These are phyloP conservation scores for Agrypnus murinus DNA, from an alignment of 2,888 invertebrate species.

Conservation along the genomic window DNA sequence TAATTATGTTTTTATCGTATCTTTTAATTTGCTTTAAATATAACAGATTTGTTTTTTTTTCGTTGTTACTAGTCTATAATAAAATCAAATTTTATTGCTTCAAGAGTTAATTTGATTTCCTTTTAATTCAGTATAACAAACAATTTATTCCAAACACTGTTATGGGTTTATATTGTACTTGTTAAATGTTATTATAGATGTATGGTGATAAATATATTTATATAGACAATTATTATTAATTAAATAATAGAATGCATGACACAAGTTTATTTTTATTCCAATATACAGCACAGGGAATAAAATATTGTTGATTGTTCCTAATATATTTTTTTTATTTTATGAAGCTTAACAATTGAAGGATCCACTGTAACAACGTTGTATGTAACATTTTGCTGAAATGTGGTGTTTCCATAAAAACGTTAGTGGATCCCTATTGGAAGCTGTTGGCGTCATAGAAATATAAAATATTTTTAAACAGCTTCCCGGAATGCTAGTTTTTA, in stretches of 20 bases:
- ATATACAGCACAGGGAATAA: too few species aligned
- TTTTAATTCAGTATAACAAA: conserved; percentile 24
- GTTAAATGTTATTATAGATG: conserved; percentile 44
- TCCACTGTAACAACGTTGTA: too few species aligned
- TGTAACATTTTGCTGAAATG: too few species aligned
- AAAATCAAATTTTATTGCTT: conserved; percentile 2
- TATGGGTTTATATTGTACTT: conserved; percentile 44
- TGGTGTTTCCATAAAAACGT: too few species aligned
- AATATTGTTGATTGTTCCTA: too few species aligned
- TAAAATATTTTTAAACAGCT: too few species aligned
- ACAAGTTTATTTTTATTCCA: too few species aligned
- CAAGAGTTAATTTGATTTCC: neutral
- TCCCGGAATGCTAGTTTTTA: too few species aligned
- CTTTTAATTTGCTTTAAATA: neutral
- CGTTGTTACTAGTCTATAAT: neutral
- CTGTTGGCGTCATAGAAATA: too few species aligned
- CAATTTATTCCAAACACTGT: conserved; percentile 27
- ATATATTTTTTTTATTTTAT: too few species aligned
- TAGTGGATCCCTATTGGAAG: too few species aligned
- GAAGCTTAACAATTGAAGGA: too few species aligned
- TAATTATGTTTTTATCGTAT: neutral
- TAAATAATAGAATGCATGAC: neutral
- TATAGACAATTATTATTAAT: conserved; percentile 36
- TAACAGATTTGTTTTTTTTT: neutral
- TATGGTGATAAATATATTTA: conserved; percentile 49